Conservation (phyloP, 2,113 vertebrate species). For the Pachypanchax playfairii region DNA sequence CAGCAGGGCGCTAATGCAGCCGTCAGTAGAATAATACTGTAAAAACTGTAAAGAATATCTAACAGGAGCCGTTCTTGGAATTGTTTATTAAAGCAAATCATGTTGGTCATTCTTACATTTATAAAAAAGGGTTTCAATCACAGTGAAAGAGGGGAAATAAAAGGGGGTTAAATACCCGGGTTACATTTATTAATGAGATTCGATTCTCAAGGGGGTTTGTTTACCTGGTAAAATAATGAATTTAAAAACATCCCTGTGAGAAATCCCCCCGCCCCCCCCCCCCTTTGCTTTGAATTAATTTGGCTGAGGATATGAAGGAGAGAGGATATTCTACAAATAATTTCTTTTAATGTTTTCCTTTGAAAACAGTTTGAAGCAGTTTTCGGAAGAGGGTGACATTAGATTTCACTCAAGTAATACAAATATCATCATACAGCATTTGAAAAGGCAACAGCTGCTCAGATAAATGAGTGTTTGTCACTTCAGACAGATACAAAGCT, state of each 20-base stretch:
- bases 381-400: constrained; percentile 5
- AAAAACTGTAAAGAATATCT: neutral
- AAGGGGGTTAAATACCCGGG: neutral
- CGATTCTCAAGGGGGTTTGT: too few relatives aligned
- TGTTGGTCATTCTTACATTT: constrained; percentile 7
- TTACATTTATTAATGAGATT: neutral
- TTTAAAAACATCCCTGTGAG: constrained; percentile 13
- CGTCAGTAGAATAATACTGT: constrained; percentile 1
- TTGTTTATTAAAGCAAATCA: constrained; percentile 47
- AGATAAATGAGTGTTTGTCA: too few relatives aligned
- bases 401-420: neutral
- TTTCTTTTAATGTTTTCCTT: constrained; percentile 12
- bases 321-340: constrained; percentile 30
- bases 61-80: constrained; percentile 34
- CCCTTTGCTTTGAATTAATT: neutral
- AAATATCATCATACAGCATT: constrained; percentile 5
- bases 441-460: neutral
- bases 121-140: too few relatives aligned
- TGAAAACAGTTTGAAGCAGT: constrained; percentile 16
- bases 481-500: too few relatives aligned
- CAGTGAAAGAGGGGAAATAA: neutral
- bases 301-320: constrained; percentile 15
- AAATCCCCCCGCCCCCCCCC: neutral
- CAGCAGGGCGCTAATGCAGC: constrained; percentile 17
- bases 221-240: too few relatives aligned